Base-by-base conservation (phyloP, 1,140 invertebrate species). In the Hirudo medicinalis region DNA sequence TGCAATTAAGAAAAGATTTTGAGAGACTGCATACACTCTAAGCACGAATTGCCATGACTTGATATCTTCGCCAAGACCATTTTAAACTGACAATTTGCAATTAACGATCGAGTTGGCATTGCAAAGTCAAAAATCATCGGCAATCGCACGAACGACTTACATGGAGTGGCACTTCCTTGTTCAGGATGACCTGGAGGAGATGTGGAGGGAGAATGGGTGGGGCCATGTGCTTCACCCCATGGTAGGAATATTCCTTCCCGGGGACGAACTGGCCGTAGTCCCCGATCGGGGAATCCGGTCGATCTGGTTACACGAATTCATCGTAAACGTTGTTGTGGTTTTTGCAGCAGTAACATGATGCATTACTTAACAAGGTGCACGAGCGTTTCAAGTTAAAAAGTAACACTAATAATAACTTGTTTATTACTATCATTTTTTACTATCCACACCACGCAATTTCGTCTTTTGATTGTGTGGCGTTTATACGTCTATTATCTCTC, bases 201-300 rank as follows among this genome's bases (percentile, higher is more conserved):
- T 98, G 94, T 36, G 96, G 96, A 54, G 96, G 96, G 74, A 99
- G 84, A 75, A 97, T 90, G 11, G 96, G 96, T 19, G 96, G 95
- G 0, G n/a, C 19, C 36, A 13, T 70, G 69, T 73, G 72, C 25
- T 63, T 67, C 25, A 66, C 32, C 11, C 69, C 49, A 22, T 70
- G 69, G n/a, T 53, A 49, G 32, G 69, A 53, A 25, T 22, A 63
- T 53, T 70, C 69, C 43, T 70, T 70, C 11, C 94, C 92, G 75
- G 97, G 90, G 76, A 94, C 90, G 85, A 95, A 89, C 72, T 80
- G 79, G 55, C 85, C 87, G 84, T 93, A 98, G 76, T 94, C 91
- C 63, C 81, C 83, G 54, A 81, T 79, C 40, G 83, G 82, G 69
- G 82, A 83, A 53, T 78, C 77, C 1, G 69, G 69, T 49, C 69